A percentile compares a stretch with the other conserved stretches of the same genome.
Evolutionary conservation across 2,113 vertebrate species (phyloP).

Genomic region (Albula goreensis): DNA sequence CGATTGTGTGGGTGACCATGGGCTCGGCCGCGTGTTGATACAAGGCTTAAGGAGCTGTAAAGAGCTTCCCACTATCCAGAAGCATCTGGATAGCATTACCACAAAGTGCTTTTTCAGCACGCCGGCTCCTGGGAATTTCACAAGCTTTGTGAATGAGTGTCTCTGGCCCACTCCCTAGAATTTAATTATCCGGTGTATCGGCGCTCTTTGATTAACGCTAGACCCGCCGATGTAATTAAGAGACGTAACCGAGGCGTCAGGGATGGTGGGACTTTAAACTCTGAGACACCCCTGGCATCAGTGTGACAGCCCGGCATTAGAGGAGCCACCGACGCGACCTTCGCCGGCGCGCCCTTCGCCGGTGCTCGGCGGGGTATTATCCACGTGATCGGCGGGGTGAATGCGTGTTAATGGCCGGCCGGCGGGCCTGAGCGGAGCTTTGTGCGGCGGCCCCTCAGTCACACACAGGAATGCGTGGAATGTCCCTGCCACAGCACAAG

Average conservation of each 20-base stretch:
- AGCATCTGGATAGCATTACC: background rate
- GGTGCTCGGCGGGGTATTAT: background rate
- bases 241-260: background rate
- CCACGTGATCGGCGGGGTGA: background rate
- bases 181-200: background rate
- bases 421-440: background rate
- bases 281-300: background rate
- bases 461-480: constrained; percentile 9
- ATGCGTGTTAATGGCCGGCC: background rate
- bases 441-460: background rate
- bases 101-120: background rate
- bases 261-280: background rate
- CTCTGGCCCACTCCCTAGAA: background rate
- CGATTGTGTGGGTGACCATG: background rate
- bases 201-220: background rate
- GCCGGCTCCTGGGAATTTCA: background rate
- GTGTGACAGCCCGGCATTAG: too few species aligned
- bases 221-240: background rate
- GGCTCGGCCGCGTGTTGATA: background rate
- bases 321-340: too few species aligned
- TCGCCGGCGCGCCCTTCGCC: too few species aligned
- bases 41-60: background rate
- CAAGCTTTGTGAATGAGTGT: background rate
- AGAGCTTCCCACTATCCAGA: background rate
- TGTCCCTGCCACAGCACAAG: background rate